These are phyloP conservation scores for Cremastobaeus sp. DNA, from an alignment of 2,888 invertebrate species.

Conservation along the genomic window DNA sequence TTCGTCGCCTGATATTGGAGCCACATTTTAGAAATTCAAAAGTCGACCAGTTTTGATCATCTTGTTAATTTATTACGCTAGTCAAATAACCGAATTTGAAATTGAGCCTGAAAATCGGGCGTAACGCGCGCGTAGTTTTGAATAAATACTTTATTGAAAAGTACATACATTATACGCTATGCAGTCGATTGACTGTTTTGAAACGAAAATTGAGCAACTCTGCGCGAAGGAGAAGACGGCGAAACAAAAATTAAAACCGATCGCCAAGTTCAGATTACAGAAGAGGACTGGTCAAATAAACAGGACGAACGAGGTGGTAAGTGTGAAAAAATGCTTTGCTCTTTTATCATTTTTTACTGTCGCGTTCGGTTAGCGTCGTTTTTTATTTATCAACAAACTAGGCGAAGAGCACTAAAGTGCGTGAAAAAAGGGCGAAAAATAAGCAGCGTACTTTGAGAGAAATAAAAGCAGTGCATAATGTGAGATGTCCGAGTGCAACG, in stretches of 20 bases:
- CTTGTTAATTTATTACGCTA: too few species aligned
- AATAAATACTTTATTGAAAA: conserved; percentile 21
- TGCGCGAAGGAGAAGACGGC: conserved; percentile 26
- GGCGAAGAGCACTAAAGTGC: too few species aligned
- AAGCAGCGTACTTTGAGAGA: too few species aligned
- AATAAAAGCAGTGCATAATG: too few species aligned
- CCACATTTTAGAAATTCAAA: too few species aligned
- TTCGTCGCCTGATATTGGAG: too few species aligned
- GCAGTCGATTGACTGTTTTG: background rate
- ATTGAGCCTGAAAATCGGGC: too few species aligned
- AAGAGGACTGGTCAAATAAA: conserved; percentile 48
- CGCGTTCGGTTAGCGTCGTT: conserved; percentile 27
- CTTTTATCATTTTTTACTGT: conserved; percentile 31
- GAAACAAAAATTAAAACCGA: conserved; percentile 52
- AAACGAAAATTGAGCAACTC: conserved; percentile 46
- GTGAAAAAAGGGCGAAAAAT: too few species aligned
- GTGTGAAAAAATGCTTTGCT: conserved; percentile 47
- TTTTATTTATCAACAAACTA: background rate
- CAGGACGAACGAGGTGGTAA: conserved; percentile 51
- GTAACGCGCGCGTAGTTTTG: background rate
- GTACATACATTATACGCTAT: too few species aligned
- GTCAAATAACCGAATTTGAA: too few species aligned
- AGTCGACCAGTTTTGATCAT: too few species aligned
- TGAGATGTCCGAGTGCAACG: too few species aligned
- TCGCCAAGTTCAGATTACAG: conserved; percentile 55